A percentile compares a stretch with the other conserved stretches of the same genome.
Conservation (phyloP, 2,888 invertebrate species). For the Morinoia aosen region DNA sequence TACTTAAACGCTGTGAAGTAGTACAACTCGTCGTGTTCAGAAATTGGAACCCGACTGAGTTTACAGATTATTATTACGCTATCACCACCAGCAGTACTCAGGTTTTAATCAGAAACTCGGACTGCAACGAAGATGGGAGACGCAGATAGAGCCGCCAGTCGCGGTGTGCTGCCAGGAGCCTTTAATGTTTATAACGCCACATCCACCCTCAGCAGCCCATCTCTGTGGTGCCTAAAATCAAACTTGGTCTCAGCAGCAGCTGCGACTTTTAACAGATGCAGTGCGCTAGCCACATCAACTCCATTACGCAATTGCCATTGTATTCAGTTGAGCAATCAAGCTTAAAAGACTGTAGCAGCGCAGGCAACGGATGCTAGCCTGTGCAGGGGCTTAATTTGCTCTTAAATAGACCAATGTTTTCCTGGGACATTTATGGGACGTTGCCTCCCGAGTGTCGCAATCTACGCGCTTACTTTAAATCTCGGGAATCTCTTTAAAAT, state of each 20-base stretch:
- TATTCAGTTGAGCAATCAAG: neutral
- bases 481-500: neutral
- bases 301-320: conserved; percentile 9
- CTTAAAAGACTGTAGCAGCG: neutral
- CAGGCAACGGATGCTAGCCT: neutral
- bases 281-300: neutral
- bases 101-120: neutral
- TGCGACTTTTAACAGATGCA: neutral
- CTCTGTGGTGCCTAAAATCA: neutral
- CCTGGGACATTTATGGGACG: neutral
- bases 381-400: neutral
- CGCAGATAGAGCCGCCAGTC: neutral
- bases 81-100: neutral
- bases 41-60: neutral
- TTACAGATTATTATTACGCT: neutral
- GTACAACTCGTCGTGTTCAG: neutral
- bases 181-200: neutral
- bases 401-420: neutral
- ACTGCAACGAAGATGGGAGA: neutral
- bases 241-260: neutral
- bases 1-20: neutral
- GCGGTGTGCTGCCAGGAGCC: neutral
- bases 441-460: neutral
- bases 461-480: neutral
- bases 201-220: neutral